These are phyloP conservation scores for Oryctes rhinoceros DNA, from an alignment of 1,140 invertebrate species.

Conservation along the genomic window DNA sequence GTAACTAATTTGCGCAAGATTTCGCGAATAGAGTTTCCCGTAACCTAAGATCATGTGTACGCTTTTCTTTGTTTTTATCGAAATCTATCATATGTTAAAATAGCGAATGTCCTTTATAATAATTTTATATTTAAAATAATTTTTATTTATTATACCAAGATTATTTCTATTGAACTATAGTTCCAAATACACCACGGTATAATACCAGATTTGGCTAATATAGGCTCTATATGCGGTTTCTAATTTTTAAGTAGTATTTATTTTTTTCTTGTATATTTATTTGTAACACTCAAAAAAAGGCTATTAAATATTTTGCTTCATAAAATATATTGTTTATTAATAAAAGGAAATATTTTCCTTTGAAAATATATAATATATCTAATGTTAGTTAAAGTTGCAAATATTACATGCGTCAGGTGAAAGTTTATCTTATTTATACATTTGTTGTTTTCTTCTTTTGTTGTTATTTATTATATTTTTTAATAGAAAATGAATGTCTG, in stretches of 20 bases:
- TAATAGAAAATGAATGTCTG: slow-evolving; percentile 18
- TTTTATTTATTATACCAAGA: not conserved
- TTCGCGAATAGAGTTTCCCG: too few relatives aligned
- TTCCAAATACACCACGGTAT: not conserved
- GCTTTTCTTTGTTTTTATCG: not conserved
- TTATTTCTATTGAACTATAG: not conserved
- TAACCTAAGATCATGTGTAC: too few relatives aligned
- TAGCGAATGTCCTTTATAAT: not conserved
- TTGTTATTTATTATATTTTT: slow-evolving; percentile 29
- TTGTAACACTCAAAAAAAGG: not conserved
- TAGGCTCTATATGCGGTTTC: not conserved
- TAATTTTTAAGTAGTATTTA: slow-evolving; percentile 17
- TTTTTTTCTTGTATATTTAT: slow-evolving; percentile 27
- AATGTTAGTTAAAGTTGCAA: slow-evolving; percentile 12
- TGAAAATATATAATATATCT: slow-evolving; percentile 2
- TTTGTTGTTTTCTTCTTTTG: slow-evolving; percentile 23
- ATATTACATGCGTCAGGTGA: slow-evolving; percentile 9
- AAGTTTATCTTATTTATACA: slow-evolving; percentile 25
- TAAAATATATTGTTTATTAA: slow-evolving; percentile 26
- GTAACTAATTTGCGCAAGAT: too few relatives aligned
- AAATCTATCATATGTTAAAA: not conserved
- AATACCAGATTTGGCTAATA: not conserved
- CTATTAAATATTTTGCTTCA: slow-evolving; percentile 20
- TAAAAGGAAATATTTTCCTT: not conserved
- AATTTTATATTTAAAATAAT: not conserved